These are phyloP conservation scores for Mormyrops attenuatus DNA, from an alignment of 2,797 vertebrate species.

Conservation along the genomic window DNA sequence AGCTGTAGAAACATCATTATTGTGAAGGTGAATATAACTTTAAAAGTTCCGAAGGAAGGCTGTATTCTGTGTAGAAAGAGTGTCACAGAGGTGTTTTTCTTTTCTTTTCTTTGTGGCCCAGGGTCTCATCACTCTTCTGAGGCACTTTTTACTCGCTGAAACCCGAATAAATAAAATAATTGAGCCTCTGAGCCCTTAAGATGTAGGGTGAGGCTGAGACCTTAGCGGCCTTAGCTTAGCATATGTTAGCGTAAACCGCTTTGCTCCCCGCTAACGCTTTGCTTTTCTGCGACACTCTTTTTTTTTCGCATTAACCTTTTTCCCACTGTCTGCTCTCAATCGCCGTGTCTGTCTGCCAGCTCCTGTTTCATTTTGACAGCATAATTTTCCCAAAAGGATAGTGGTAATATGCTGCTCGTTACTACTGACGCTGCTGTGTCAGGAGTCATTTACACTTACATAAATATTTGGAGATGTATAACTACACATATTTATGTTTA, in stretches of 20 bases:
- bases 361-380: background rate
- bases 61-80: background rate
- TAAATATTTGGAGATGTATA: background rate
- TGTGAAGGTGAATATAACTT: background rate
- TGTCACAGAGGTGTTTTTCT: background rate
- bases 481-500: background rate
- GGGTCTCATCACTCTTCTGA: background rate
- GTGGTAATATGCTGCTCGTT: background rate
- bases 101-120: background rate
- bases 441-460: background rate
- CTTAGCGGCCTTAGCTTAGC: background rate
- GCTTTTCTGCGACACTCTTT: background rate
- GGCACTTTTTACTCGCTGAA: background rate
- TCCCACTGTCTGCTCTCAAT: background rate
- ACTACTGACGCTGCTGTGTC: background rate
- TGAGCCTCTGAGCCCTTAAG: background rate
- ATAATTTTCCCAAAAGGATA: background rate
- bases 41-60: background rate
- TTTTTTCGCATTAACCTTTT: background rate
- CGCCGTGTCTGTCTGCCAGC: background rate
- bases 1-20: background rate
- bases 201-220: background rate
- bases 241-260: background rate
- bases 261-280: background rate
- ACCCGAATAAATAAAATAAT: background rate